Evolutionary conservation across 2,888 invertebrate genomes (phyloP).

Genomic region (Rhingia rostrata): DNA sequence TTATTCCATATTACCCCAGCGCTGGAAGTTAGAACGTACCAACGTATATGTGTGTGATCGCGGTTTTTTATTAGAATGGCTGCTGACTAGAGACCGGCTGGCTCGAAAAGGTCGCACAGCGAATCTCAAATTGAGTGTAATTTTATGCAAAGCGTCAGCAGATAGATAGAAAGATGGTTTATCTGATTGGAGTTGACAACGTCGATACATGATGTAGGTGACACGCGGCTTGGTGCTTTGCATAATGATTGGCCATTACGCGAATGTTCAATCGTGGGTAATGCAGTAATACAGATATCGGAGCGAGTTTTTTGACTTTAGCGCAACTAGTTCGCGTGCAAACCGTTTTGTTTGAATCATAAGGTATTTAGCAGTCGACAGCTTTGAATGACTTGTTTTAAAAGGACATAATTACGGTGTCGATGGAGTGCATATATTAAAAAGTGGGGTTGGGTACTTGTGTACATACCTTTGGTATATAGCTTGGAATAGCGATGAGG

Average conservation of each 20-base stretch:
- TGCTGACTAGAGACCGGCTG: slow-evolving; percentile 35
- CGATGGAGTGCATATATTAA: neutral
- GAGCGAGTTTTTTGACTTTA: neutral
- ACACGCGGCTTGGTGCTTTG: slow-evolving; percentile 52
- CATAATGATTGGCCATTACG: slow-evolving; percentile 51
- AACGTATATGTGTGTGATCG: neutral
- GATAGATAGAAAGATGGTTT: slow-evolving; percentile 50
- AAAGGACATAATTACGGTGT: slow-evolving; percentile 30
- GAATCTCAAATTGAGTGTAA: slow-evolving; percentile 25
- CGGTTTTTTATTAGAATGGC: slow-evolving; percentile 22
- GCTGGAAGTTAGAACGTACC: too few relatives aligned
- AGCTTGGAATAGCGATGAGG: neutral
- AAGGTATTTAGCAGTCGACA: slow-evolving; percentile 35
- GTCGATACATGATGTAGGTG: slow-evolving; percentile 58
- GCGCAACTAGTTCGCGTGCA: slow-evolving; percentile 7
- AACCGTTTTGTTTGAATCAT: slow-evolving; percentile 21
- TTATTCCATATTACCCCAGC: neutral
- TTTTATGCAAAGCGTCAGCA: slow-evolving; percentile 39
- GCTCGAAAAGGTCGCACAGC: slow-evolving; percentile 25
- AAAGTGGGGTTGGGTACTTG: neutral
- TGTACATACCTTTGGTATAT: neutral
- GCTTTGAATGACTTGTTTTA: slow-evolving; percentile 9
- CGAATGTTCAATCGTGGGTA: slow-evolving; percentile 14
- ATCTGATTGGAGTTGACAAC: slow-evolving; percentile 61
- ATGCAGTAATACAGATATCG: neutral